Evolutionary conservation across 2,113 vertebrate genomes (phyloP), one percentile per base, ranked within the genome.

Genomic region (Neodon shergylaensis): DNA sequence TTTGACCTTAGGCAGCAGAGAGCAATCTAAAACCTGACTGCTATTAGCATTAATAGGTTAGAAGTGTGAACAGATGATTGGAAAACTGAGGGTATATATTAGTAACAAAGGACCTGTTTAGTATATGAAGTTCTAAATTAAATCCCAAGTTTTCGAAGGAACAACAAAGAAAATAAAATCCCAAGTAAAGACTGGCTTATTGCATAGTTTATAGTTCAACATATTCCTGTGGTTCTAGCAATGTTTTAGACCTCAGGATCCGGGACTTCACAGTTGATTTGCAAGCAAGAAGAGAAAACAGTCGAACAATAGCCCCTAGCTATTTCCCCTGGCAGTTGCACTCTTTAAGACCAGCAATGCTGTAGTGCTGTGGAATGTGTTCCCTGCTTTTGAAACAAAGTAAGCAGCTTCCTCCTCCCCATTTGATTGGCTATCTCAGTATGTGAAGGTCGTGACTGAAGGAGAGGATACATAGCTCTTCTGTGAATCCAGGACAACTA

Each of bases 1-100:
- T 96, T 24, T 94, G 87, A 96, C 61, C 39, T 58, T 39, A 82
- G 52, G 78, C 33, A 94, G 84, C 47, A 93, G 63, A 95, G 73
- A 36, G 21, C 26, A 91, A 68, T 42, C 14, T 91, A 88, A 39
- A 88, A 47, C 72, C 10, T 91, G 1, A 14, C 14, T 85, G 28
- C 82, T 85, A 6, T 66, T 47, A 84, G 28, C 26, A 44, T 65
- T 84, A 42, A 66, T 21, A 33, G 26, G 61, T 21, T 44, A 65
- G 61, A 84, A 66, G 1, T 66, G 0, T 66, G 31, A 44, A 33
- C 4, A 47, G 6, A 63, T 63, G 42, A 66, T 19, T 85, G 61
- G 61, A 66, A 66, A 85, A 85, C 39, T 66, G 39, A 31, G 26
- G 61, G 8, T 84, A 16, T 47, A 84, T 65, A 8, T 84, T 9